Evolutionary conservation across 2,888 invertebrate genomes (phyloP).

Genomic region (Oxyteleia sp.): DNA sequence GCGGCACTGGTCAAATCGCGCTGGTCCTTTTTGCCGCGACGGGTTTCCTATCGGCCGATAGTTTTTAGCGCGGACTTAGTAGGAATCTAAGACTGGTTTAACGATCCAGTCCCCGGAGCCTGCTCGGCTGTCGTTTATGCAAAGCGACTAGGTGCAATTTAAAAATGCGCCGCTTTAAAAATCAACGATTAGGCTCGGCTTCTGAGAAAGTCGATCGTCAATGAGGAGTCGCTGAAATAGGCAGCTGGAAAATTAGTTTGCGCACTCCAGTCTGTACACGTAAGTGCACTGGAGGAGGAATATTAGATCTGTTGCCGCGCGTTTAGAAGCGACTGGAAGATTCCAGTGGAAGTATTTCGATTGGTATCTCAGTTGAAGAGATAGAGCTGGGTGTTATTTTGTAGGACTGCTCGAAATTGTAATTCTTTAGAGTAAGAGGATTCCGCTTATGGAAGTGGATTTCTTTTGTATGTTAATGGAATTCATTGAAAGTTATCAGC

Average conservation of each 20-base stretch:
- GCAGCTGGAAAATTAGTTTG: conserved; percentile 14
- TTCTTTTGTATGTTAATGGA: too few relatives aligned
- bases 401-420: too few relatives aligned
- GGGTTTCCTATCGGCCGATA: conserved; percentile 77
- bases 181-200: conserved; percentile 31
- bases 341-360: too few relatives aligned
- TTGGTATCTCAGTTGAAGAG: too few relatives aligned
- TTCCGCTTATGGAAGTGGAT: too few relatives aligned
- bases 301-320: too few relatives aligned
- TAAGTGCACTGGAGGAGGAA: too few relatives aligned
- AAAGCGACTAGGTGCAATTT: conserved; percentile 68
- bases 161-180: conserved; percentile 53
- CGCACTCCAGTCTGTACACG: too few relatives aligned
- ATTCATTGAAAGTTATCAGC: too few relatives aligned
- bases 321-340: too few relatives aligned
- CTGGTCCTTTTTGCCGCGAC: conserved; percentile 71
- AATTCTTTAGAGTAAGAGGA: too few relatives aligned
- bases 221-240: background rate
- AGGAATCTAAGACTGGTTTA: conserved; percentile 82
- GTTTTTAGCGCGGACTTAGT: conserved; percentile 76
- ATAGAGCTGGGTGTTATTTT: too few relatives aligned
- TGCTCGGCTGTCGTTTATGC: conserved; percentile 69
- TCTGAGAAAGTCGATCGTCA: conserved; percentile 44
- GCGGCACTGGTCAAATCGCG: conserved; percentile 44
- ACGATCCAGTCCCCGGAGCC: conserved; percentile 72